These are phyloP conservation scores for Rhinophrynus dorsalis DNA, from an alignment of 2,797 vertebrate genomes.

Conservation along the genomic window DNA sequence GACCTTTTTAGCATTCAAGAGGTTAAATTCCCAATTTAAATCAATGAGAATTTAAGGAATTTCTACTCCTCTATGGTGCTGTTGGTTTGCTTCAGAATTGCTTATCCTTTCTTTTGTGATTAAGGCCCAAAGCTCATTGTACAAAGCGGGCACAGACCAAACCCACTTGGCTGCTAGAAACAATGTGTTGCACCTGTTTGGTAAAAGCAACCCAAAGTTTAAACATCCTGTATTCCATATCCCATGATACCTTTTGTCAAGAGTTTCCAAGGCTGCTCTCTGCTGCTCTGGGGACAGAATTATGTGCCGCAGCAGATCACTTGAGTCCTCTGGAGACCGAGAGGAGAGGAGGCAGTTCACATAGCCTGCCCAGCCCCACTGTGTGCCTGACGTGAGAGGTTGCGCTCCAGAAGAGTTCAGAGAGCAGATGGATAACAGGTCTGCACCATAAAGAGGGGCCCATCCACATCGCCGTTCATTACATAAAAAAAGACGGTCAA, in stretches of 20 bases:
- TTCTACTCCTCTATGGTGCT: no score
- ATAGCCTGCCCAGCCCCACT: constrained; percentile 82
- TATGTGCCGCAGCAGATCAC: constrained; percentile 66
- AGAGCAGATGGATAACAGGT: constrained; percentile 78
- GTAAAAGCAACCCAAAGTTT: no score
- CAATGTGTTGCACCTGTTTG: no score
- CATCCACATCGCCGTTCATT: constrained; percentile 85
- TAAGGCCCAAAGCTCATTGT: no score
- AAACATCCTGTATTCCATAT: no score
- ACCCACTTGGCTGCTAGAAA: no score
- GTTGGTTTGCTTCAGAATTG: no score
- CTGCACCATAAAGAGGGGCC: constrained; percentile 83
- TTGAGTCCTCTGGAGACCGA: constrained; percentile 60
- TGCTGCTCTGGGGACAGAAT: constrained; percentile 67
- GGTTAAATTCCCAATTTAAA: no score
- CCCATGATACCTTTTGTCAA: constrained; percentile 83
- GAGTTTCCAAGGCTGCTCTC: constrained; percentile 63
- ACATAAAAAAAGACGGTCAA: constrained; percentile 78
- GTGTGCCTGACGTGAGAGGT: constrained; percentile 52
- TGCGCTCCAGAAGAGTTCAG: constrained; percentile 55
- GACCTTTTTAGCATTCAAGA: no score
- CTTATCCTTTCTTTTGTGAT: no score
- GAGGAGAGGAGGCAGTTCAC: constrained; percentile 69
- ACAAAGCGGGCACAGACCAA: no score
- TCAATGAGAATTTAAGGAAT: no score